Evolutionary conservation across 2,113 vertebrate genomes (phyloP), one percentile per base, ranked within the genome.

Genomic region (Sclerurus mexicanus): DNA sequence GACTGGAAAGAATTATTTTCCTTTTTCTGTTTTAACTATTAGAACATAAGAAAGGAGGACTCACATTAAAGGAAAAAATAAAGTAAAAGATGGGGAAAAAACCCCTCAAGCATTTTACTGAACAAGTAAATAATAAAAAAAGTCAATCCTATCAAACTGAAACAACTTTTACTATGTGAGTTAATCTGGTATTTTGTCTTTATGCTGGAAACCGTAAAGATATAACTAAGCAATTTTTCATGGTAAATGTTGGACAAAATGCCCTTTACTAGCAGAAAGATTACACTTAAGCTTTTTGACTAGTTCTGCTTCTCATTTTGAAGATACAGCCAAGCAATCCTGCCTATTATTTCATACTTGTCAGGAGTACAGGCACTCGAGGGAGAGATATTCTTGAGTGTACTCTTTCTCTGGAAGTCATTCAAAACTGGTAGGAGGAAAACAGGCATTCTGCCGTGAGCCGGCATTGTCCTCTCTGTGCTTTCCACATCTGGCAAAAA

Each of bases 371-470:
- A 85, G 81, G n/a, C 53, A 83, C 74, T 83, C 2, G 0, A 91
- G 78, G 75, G 93, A 89, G 53, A 87, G 25, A 85, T 53, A 69
- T 83, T 89, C 74, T 62, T 50, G 12, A 83, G 71, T 46, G 21
- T 60, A 66, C 21, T 89, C n/a, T 95, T 95, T 73, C 31, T 27
- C 23, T 94, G 94, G 89, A 80, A 85, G 77, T 27, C 19, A n/a
- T 83, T 95, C 93, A 93, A 76, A 89, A 91, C 23, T 91, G 89
- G 95, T 91, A 96, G 90, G 91, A 94, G 67, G 58, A 93, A 80
- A 96, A 80, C 63, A 95, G 89, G 85, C 93, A 94, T 85, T 46
- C 50, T 83, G 55, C 71, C 83, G 62, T 49, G 78, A 93, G 74
- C 62, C 87, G 74, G 64, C 35, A 96, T 89, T 96, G 74, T 94